These are phyloP conservation scores for Pleuronectes platessa DNA, from an alignment of 2,113 vertebrate species.

Conservation along the genomic window DNA sequence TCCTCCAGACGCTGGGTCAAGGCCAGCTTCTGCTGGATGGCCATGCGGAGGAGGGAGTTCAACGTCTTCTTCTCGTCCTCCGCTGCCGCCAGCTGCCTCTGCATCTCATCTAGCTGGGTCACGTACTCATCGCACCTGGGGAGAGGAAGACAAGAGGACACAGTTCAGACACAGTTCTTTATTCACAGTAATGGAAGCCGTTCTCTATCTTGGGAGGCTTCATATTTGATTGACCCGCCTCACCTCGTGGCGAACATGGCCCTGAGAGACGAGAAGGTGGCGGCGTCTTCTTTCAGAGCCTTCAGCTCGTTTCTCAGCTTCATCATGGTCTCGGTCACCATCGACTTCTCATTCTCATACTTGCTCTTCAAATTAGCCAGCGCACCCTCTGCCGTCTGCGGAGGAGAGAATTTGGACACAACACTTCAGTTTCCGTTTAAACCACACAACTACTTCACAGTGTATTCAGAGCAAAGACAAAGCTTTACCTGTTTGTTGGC, in stretches of 20 bases:
- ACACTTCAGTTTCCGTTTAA: neutral
- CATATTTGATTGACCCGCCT: neutral
- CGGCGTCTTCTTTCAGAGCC: slow-evolving; percentile 97
- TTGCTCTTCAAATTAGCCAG: slow-evolving; percentile 98
- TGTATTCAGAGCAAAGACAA: neutral
- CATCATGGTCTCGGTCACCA: slow-evolving; percentile 99
- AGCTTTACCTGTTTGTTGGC: slow-evolving; percentile 95
- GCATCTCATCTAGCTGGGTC: slow-evolving; percentile 97
- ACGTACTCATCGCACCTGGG: slow-evolving; percentile 96
- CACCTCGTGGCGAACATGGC: slow-evolving; percentile 99
- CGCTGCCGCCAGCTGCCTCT: slow-evolving; percentile 96
- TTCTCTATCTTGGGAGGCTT: too few relatives aligned
- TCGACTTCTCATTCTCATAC: slow-evolving; percentile 97
- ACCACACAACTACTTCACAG: neutral
- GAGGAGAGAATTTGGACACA: neutral
- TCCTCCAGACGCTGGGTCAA: slow-evolving; percentile 97
- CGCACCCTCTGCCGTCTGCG: slow-evolving; percentile 94
- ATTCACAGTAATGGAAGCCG: neutral
- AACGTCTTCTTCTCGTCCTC: slow-evolving; percentile 99
- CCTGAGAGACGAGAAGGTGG: slow-evolving; percentile 97
- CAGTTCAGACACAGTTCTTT: neutral
- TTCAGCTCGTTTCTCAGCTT: slow-evolving; percentile 98
- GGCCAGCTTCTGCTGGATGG: slow-evolving; percentile 98
- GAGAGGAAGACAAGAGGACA: neutral
- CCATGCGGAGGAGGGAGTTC: slow-evolving; percentile 97